phyloP scores from a whole-genome alignment of 2,113 vertebrate genomes.

The Laticauda colubrina region DNA sequence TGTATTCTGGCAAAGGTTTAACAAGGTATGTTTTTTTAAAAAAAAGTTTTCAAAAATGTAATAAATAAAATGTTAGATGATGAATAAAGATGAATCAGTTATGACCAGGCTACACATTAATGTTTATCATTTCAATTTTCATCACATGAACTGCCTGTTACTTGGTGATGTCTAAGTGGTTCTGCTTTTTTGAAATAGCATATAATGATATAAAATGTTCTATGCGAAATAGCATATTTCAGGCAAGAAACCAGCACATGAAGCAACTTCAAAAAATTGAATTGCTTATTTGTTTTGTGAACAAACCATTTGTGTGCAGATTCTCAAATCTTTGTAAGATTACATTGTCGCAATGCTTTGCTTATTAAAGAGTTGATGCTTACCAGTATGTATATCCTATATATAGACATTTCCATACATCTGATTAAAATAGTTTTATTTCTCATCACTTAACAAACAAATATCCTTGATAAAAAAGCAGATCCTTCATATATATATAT shows the following conservation, averaged over 20 bases:
- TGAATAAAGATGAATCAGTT: background rate
- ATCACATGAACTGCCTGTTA: background rate
- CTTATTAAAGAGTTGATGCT: background rate
- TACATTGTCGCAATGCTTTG: background rate
- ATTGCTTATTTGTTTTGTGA: background rate
- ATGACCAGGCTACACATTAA: background rate
- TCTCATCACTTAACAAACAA: background rate
- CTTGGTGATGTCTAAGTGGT: background rate
- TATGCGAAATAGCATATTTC: background rate
- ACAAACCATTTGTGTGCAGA: background rate
- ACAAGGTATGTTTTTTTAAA: constrained; percentile 80
- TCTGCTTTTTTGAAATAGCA: background rate
- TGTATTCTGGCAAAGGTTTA: constrained; percentile 97
- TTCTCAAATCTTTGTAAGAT: background rate
- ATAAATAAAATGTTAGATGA: constrained; percentile 6
- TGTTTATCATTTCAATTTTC: background rate
- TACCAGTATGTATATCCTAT: background rate
- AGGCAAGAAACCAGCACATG: background rate
- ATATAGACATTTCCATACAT: background rate
- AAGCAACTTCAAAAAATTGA: background rate
- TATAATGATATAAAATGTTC: background rate
- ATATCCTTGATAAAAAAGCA: background rate
- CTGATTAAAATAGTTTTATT: background rate
- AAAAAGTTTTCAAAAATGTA: background rate
- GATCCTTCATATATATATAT: too few species aligned